phyloP scores from a whole-genome alignment of 1,140 invertebrate genomes.

The Zaprionus davidi region DNA sequence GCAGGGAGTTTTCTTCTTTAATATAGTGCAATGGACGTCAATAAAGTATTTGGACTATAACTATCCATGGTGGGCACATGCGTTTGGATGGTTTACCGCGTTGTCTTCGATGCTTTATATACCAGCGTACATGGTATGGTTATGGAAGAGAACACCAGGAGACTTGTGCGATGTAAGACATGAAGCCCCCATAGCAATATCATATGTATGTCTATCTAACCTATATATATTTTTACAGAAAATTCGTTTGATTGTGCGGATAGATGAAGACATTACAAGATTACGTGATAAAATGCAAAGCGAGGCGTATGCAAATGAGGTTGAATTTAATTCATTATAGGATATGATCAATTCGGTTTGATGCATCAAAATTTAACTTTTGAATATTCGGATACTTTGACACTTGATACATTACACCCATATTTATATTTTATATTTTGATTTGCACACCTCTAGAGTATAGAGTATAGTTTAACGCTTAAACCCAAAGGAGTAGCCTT shows the following conservation, averaged over 20 bases:
- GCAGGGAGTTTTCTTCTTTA: constrained; percentile 98
- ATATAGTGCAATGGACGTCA: constrained; percentile 96
- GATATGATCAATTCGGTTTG: background rate
- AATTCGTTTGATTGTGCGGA: constrained; percentile 91
- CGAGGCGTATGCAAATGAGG: constrained; percentile 83
- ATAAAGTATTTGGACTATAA: constrained; percentile 97
- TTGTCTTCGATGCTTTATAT: constrained; percentile 98
- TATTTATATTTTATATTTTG: constrained; percentile 29
- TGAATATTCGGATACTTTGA: background rate
- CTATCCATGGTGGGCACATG: constrained; percentile 98
- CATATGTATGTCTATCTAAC: background rate
- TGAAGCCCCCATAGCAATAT: background rate
- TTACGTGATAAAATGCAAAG: constrained; percentile 91
- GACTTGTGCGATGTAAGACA: constrained; percentile 90
- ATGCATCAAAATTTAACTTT: background rate
- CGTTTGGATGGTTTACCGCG: constrained; percentile 97
- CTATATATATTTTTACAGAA: constrained; percentile 86
- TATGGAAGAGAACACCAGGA: constrained; percentile 93
- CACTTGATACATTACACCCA: background rate
- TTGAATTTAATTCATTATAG: constrained; percentile 70
- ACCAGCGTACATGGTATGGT: constrained; percentile 95
- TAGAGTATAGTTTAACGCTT: background rate
- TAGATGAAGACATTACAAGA: constrained; percentile 91
- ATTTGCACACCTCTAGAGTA: background rate
- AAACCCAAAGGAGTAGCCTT: background rate